Percentiles rank a stretch among this genome's conserved stretches.
Evolutionary conservation across 2,888 invertebrate genomes (phyloP).

Genomic region (Falcaria lacertinaria): DNA sequence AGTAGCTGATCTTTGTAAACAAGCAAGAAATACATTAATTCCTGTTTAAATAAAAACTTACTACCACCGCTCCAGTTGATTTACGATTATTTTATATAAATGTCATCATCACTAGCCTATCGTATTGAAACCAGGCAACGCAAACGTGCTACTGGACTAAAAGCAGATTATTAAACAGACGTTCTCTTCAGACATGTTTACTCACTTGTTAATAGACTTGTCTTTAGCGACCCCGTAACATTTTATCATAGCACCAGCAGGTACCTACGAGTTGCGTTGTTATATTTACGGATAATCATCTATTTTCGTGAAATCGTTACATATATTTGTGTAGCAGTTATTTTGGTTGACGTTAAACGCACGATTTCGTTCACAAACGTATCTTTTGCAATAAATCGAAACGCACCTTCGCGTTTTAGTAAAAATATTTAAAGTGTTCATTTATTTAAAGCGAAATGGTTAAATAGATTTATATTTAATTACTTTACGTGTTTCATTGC

Average conservation of each 20-base stretch:
- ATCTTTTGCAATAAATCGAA: background rate
- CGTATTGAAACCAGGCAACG: too few relatives aligned
- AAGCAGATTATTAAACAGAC: background rate
- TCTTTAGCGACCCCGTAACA: background rate
- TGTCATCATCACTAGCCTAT: too few relatives aligned
- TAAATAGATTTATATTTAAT: background rate
- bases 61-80: too few relatives aligned
- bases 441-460: background rate
- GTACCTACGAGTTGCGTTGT: too few relatives aligned
- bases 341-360: constrained; percentile 2
- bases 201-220: background rate
- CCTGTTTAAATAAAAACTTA: too few relatives aligned
- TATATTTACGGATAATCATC: constrained; percentile 1
- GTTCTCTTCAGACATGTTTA: background rate
- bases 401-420: background rate
- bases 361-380: background rate
- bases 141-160: too few relatives aligned
- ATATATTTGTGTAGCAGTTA: constrained; percentile 2
- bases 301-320: constrained; percentile 1
- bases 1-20: too few relatives aligned
- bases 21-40: too few relatives aligned
- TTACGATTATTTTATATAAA: too few relatives aligned
- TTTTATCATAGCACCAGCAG: background rate
- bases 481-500: background rate
- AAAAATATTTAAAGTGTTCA: background rate